Base-by-base conservation (phyloP, 2,113 vertebrate genomes). In the Lucifuga dentata region DNA sequence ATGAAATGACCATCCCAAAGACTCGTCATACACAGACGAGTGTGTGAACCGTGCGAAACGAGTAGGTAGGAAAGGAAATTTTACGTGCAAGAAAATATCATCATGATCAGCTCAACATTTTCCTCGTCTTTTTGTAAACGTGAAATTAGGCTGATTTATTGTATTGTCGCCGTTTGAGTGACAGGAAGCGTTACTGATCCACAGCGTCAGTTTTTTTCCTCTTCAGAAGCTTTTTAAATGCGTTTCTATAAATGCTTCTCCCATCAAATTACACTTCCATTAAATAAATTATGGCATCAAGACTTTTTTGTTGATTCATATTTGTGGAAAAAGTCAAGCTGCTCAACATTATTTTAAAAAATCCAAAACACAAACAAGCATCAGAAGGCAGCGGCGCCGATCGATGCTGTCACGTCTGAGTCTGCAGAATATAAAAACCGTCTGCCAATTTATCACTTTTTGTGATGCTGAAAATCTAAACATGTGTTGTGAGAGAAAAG, bases 261-360 rank as follows among this genome's bases (percentile, higher is more conserved):
- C 85, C 77, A 78, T 80, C 83, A 83, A 12, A 76, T 76, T 80
- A 78, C 62, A 36, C 17, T 81, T 77, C 75, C 36, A 71, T 73
- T 62, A 63, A 78, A 69, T 56, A 52, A 45, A 56, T 61, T 73
- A 71, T 77, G 32, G 40, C 17, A 63, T 56, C 13, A 29, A 55
- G 15, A 48, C 46, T 43, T 16, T 29, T 46, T 23, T 39, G 41
- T 67, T 9, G 35, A 62, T 65, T 68, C 24, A 45, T 48, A 36
- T 16, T 40, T 61, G 21, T 57, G 26, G 15, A 43, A 7, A 23
- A n/a, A 21, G 23, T 33, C 55, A 15, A 70, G 41, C 17, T 24
- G 29, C 13, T 26, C 55, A 19, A 43, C 19, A 12, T 8, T 29
- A 26, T 21, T 2, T 3, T 48, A 15, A 6, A 29, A 19, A 45